Percentiles rank a stretch among this genome's conserved stretches.
These are phyloP conservation scores for Habropoda laboriosa DNA, from an alignment of 1,140 invertebrate species.

Conservation along the genomic window DNA sequence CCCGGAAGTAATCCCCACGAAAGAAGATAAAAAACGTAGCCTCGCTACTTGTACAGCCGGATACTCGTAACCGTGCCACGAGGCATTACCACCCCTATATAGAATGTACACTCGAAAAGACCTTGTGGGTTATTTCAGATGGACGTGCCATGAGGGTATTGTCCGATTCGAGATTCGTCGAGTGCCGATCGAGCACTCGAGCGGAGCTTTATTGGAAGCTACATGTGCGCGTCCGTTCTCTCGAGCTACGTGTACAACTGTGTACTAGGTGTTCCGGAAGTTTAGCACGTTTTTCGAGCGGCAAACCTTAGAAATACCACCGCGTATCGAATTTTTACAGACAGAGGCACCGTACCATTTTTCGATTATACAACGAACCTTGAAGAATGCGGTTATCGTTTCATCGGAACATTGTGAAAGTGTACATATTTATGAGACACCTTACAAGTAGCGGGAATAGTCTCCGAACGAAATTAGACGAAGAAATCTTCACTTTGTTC, in stretches of 20 bases:
- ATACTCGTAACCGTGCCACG: conserved; percentile 30
- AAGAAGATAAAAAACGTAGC: conserved; percentile 55
- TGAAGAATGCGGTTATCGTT: no score
- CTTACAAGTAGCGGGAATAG: neutral
- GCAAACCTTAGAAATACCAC: no score
- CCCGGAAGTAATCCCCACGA: conserved; percentile 64
- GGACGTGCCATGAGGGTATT: conserved; percentile 67
- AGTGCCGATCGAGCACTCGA: conserved; percentile 70
- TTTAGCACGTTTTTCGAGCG: neutral
- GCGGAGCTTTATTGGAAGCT: conserved; percentile 73
- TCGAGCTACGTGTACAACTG: neutral
- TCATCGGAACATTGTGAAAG: neutral
- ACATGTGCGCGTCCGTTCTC: conserved; percentile 50
- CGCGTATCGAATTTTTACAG: neutral
- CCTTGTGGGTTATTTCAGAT: conserved; percentile 69
- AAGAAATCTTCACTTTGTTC: no score
- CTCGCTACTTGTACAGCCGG: conserved; percentile 1
- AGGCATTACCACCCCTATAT: conserved; percentile 7
- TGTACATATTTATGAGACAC: neutral
- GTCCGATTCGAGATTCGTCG: conserved; percentile 71
- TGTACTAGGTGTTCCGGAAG: conserved; percentile 7
- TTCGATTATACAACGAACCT: neutral
- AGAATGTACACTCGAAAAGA: conserved; percentile 56
- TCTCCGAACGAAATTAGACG: neutral
- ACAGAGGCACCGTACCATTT: no score